Base-by-base conservation (phyloP, 2,797 vertebrate species). In the Sebastes itinus region DNA sequence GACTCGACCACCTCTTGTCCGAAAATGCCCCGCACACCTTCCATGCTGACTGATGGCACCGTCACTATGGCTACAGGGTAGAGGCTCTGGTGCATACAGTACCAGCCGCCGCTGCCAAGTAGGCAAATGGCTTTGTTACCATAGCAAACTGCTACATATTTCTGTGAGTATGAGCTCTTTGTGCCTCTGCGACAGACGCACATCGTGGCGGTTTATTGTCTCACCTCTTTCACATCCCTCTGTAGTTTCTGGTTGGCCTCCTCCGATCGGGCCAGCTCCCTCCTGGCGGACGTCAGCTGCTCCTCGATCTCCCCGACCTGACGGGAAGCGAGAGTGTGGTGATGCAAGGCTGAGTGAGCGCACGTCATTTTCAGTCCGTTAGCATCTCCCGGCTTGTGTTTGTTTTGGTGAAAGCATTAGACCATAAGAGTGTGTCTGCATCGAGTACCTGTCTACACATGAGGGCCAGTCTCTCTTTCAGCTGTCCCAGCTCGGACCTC, bases 281-380 rank as follows among this genome's bases (percentile, higher is more conserved):
- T 96, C 89, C 97, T 95, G 77, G 97, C 96, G 0, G 96, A 96
- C 12, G 96, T 96, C 81, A 98, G 93, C 94, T 98, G 97, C 88
- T 98, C 97, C 94, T 98, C 97, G 16, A 98, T 95, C 93, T 98
- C 97, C 2, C 97, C 97, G 77, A 97, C 97, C 95, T 98, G 91
- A 30, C 18, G n/a, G 63, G 25, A 59, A 56, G 69, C 3, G 54
- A 83, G 38, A 55, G 18, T 1, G 55, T 2, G 65, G 61, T 55
- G 69, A 69, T 11, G 61, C 22, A 14, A 54, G 12, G 58, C 55
- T 46, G 72, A 75, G 64, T 10, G 46, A 74, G 16, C 25, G n/a
- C 62, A n/a, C 49, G 35, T 38, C 42, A 13, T 58, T 74, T 35
- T 55, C 58, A 10, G 56, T 64, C 69, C 5, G 33, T n/a, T 62